Conservation (phyloP, 2,797 vertebrate species). For the Babyrousa celebensis region DNA sequence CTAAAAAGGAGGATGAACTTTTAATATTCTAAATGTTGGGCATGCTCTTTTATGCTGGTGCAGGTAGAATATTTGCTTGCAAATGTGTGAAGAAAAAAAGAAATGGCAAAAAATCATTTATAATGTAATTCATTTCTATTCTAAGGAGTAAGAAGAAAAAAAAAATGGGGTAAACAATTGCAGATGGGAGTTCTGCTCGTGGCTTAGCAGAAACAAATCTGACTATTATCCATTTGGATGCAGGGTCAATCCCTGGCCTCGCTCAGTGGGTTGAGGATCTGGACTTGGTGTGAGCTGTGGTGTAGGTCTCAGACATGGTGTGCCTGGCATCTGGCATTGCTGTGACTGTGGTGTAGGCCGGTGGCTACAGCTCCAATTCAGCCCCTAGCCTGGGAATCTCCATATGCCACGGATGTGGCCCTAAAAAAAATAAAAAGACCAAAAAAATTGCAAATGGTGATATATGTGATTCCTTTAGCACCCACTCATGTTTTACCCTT, state of each 20-base stretch:
- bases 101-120: not conserved
- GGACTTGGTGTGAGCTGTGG: too few relatives aligned
- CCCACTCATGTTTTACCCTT: not conserved
- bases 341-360: too few relatives aligned
- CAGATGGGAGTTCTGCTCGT: not conserved
- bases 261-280: too few relatives aligned
- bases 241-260: too few relatives aligned
- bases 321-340: too few relatives aligned
- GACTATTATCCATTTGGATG: too few relatives aligned
- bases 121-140: not conserved
- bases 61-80: not conserved
- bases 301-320: too few relatives aligned
- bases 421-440: too few relatives aligned
- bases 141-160: not conserved
- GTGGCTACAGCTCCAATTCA: too few relatives aligned
- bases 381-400: too few relatives aligned
- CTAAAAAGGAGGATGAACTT: not conserved
- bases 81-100: not conserved
- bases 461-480: not conserved
- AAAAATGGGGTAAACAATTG: not conserved
- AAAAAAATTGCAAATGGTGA: not conserved
- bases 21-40: conserved; percentile 28
- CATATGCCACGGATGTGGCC: too few relatives aligned
- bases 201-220: too few relatives aligned
- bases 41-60: not conserved